A percentile compares a stretch with the other conserved stretches of the same genome.
phyloP scores from a whole-genome alignment of 2,113 vertebrate genomes.

The Sinocyclocheilus maitianheensis region DNA sequence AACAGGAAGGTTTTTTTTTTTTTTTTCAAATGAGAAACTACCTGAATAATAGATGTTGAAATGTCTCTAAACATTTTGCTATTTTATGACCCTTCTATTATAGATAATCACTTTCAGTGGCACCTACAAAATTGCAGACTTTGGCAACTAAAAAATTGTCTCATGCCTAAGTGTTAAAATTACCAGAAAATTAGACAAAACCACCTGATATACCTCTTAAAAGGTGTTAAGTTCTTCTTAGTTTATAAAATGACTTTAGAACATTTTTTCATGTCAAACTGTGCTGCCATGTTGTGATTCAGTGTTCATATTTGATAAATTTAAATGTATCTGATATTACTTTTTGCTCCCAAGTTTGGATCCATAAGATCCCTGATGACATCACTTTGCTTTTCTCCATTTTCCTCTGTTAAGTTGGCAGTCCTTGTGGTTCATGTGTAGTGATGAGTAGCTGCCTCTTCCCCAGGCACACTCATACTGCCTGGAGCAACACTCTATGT shows the following conservation, averaged over 20 bases:
- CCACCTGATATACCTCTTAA: too few relatives aligned
- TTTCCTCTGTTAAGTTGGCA: slow-evolving; percentile 34
- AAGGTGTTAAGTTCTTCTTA: not conserved
- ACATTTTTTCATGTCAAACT: not conserved
- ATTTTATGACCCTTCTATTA: not conserved
- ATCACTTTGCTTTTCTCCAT: slow-evolving; percentile 22
- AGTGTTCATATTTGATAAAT: slow-evolving; percentile 1
- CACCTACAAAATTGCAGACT: too few relatives aligned
- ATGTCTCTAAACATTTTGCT: not conserved
- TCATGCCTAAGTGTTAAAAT: not conserved
- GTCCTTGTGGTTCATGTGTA: slow-evolving; percentile 50
- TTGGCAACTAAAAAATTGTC: too few relatives aligned
- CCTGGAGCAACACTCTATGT: slow-evolving; percentile 68
- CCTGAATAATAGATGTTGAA: slow-evolving; percentile 46
- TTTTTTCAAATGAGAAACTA: not conserved
- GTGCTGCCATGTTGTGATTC: not conserved
- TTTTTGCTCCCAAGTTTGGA: not conserved
- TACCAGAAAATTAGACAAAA: not conserved
- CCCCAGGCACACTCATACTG: slow-evolving; percentile 50
- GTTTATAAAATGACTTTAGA: not conserved
- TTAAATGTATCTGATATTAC: not conserved
- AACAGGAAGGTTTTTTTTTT: slow-evolving; percentile 27
- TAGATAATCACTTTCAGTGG: not conserved
- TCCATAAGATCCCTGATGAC: slow-evolving; percentile 6
- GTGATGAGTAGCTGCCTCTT: slow-evolving; percentile 57